phyloP scores from a whole-genome alignment of 2,888 invertebrate genomes.

The Tinea trinotella region DNA sequence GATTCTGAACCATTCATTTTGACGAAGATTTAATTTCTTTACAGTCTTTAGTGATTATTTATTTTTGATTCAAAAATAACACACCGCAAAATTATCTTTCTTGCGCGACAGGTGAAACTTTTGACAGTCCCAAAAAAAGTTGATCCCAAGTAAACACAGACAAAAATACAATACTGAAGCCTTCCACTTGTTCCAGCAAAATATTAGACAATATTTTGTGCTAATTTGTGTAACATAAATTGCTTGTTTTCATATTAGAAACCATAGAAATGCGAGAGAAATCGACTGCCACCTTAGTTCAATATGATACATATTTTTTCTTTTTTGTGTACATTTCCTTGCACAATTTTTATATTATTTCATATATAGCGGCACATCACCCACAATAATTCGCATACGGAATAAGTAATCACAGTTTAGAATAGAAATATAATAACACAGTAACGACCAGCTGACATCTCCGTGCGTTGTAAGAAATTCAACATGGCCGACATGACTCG shows the following conservation, averaged over 20 bases:
- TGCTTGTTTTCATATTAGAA: conserved; percentile 53
- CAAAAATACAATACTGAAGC: background rate
- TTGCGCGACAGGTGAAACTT: conserved; percentile 18
- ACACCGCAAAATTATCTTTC: conserved; percentile 14
- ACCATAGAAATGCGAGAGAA: conserved; percentile 67
- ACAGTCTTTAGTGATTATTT: background rate
- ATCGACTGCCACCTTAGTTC: conserved; percentile 54
- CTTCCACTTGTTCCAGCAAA: background rate
- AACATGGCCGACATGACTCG: conserved; percentile 67
- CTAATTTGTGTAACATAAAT: background rate
- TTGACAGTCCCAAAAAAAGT: background rate
- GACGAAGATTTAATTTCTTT: conserved; percentile 22
- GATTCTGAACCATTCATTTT: conserved; percentile 85
- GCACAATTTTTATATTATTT: background rate
- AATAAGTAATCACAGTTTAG: conserved; percentile 39
- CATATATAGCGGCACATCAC: conserved; percentile 8
- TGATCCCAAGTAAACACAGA: background rate
- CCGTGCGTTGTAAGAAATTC: conserved; percentile 69
- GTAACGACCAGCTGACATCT: conserved; percentile 70
- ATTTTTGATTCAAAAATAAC: background rate
- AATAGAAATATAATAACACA: conserved; percentile 51
- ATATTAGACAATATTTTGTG: background rate
- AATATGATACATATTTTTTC: conserved; percentile 51
- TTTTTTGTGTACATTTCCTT: conserved; percentile 23
- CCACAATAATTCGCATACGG: background rate